phyloP scores from a whole-genome alignment of 2,797 vertebrate species.

The Anableps anableps region DNA sequence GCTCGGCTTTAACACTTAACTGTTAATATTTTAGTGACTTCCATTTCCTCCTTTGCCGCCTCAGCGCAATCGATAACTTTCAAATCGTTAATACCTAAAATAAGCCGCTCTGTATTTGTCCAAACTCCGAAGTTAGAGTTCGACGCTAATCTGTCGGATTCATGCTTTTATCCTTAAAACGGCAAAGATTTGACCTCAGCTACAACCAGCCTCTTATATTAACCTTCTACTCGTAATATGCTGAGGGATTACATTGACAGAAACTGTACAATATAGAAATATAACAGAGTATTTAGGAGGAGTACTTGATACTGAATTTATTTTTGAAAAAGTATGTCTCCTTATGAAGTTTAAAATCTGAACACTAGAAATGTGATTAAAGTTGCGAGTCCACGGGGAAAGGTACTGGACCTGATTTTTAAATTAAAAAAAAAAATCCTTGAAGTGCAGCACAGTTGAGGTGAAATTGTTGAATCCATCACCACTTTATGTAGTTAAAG shows the following conservation, averaged over 20 bases:
- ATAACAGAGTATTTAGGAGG: conserved; percentile 24
- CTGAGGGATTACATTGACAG: neutral
- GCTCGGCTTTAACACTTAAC: conserved; percentile 9
- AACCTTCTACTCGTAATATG: neutral
- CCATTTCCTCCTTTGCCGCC: conserved; percentile 14
- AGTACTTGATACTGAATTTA: conserved; percentile 27
- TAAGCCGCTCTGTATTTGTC: conserved; percentile 19
- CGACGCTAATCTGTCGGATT: conserved; percentile 5
- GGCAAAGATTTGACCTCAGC: neutral
- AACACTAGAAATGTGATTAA: conserved; percentile 57
- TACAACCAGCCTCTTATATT: neutral
- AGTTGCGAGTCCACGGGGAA: conserved; percentile 50
- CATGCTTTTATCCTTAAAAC: conserved; percentile 29
- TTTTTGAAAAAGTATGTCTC: conserved; percentile 1
- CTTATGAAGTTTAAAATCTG: conserved; percentile 26
- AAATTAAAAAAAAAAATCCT: conserved; percentile 8
- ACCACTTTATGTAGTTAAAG: neutral
- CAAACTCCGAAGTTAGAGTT: conserved; percentile 14
- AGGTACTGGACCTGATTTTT: conserved; percentile 22
- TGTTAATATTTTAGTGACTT: conserved; percentile 39
- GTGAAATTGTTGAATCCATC: conserved; percentile 26
- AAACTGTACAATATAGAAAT: neutral
- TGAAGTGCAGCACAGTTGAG: conserved; percentile 28
- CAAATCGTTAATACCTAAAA: conserved; percentile 29
- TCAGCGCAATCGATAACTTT: conserved; percentile 25